A percentile compares a stretch with the other conserved stretches of the same genome.
Evolutionary conservation across 2,113 vertebrate species (phyloP).

Genomic region (Eudyptes chrysolophus): DNA sequence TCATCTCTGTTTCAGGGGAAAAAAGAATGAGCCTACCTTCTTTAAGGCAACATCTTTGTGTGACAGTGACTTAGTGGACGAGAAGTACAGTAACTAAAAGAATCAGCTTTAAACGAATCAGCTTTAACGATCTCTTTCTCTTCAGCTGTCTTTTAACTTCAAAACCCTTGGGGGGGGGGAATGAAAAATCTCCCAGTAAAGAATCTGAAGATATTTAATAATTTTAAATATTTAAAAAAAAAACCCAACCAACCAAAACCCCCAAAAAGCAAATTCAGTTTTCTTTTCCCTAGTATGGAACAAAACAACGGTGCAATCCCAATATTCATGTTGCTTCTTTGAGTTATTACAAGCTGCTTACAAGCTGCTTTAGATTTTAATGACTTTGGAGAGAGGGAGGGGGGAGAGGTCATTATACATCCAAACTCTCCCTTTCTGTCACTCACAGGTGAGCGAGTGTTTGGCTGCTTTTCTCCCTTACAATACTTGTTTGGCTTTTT

Average conservation of each 20-base stretch:
- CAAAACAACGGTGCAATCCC: background rate
- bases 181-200: background rate
- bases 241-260: background rate
- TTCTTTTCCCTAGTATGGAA: background rate
- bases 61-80: background rate
- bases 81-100: background rate
- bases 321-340: background rate
- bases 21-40: background rate
- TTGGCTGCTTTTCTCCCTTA: background rate
- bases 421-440: background rate
- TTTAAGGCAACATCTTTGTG: background rate
- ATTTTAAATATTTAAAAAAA: background rate
- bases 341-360: background rate
- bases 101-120: background rate
- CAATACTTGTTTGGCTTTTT: background rate
- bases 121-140: too few relatives aligned
- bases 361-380: background rate
- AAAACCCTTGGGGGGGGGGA: background rate
- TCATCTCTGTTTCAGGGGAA: background rate
- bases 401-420: background rate
- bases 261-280: background rate
- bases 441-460: background rate
- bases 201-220: background rate
- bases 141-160: background rate
- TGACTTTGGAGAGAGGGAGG: background rate